Evolutionary conservation across 2,888 invertebrate species (phyloP), one percentile per base, ranked within the genome.

Genomic region (Yponomeuta evonymella): DNA sequence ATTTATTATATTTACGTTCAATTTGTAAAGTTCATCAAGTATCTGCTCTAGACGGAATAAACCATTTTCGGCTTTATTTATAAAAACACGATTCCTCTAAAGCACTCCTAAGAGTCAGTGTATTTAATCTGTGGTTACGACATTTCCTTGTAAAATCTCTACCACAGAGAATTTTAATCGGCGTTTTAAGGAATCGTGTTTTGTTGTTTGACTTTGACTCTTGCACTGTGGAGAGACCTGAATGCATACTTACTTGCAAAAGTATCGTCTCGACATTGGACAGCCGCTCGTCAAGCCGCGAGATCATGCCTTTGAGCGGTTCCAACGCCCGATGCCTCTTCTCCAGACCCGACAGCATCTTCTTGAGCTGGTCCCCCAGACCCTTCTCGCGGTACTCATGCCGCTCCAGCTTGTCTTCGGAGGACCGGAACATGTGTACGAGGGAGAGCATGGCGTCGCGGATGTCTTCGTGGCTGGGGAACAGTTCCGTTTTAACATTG

Each of bases 351-450:
- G 93, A 87, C 73, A 97, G 86, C 69, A 95, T 94, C 81, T 95
- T 96, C 87, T 97, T 97, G 70, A 97, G 81, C 75, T 96, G 94
- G 72, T 97, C 97, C 0, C 96, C 97, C 33, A 97, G 87, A 0
- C 95, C 94, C 74, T 96, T 94, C 83, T 97, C 97, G 12, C 97
- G 92, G 77, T 94, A 95, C 83, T 97, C 97, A 84, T 97, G 97
- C 23, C 97, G 91, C 80, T 97, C 97, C 73, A 97, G 84, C 87
- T 97, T 97, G 80, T 96, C 96, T 74, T 96, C 96, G 70, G 96
- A 94, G 63, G 94, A 93, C 67, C 96, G 94, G 83, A 97, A 95
- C 83, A 96, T 96, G 80, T 96, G 96, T 11, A 96, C 95, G 72
- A 97, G 88, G 30, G 96, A 96, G 74, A 97, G 84, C 82, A 97